These are phyloP conservation scores for Manacus vitellinus DNA, from an alignment of 2,113 vertebrate genomes.

Conservation along the genomic window DNA sequence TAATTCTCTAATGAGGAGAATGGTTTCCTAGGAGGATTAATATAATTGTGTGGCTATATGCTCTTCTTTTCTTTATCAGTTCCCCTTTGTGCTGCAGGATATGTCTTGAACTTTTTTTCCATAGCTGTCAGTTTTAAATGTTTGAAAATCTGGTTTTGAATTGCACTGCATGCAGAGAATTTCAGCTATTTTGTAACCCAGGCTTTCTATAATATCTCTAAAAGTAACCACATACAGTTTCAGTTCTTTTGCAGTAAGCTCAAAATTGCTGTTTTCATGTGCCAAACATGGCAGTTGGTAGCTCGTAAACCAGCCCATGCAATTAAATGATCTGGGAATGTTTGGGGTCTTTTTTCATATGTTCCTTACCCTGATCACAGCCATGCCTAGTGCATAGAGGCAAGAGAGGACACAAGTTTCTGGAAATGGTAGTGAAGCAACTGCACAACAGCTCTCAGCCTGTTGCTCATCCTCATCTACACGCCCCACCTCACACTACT, in stretches of 20 bases:
- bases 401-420: neutral
- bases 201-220: neutral
- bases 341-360: no score
- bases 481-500: rapidly evolving
- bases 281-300: neutral
- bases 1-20: neutral
- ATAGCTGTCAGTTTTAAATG: neutral
- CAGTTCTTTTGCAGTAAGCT: neutral
- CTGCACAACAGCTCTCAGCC: neutral
- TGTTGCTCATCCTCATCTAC: neutral
- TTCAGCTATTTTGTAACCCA: neutral
- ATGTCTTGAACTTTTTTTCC: neutral
- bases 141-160: neutral
- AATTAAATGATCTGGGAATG: neutral
- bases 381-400: neutral
- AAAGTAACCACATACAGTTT: neutral
- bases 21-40: neutral
- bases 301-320: neutral
- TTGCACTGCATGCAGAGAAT: neutral
- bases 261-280: neutral
- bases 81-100: neutral
- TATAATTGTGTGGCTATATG: neutral
- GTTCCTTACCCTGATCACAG: no score
- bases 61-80: neutral
- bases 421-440: neutral